A percentile compares a stretch with the other conserved stretches of the same genome.
Evolutionary conservation across 2,113 vertebrate species (phyloP).

Genomic region (Poicephalus gulielmi): DNA sequence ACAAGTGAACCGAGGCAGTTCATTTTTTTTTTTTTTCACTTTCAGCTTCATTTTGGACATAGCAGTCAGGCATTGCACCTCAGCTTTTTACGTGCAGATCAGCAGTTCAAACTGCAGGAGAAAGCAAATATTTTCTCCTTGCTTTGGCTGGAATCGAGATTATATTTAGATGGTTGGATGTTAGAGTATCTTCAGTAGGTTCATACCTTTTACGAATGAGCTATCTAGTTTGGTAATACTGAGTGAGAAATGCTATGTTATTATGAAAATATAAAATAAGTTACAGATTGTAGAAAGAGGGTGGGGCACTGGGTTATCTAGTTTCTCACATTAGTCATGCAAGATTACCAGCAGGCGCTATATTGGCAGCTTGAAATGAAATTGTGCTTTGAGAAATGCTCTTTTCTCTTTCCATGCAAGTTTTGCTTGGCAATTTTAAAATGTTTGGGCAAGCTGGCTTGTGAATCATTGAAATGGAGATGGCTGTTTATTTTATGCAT

Average conservation of each 20-base stretch:
- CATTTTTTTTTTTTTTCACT: not conserved
- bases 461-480: not conserved
- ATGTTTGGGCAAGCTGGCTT: not conserved
- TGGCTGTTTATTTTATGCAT: not conserved
- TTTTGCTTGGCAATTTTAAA: not conserved
- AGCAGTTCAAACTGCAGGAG: not conserved
- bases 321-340: conserved; percentile 43
- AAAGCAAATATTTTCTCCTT: not conserved
- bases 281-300: conserved; percentile 21
- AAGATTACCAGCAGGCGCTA: not conserved
- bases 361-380: conserved; percentile 35
- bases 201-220: not conserved
- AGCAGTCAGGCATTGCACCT: not conserved
- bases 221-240: not conserved
- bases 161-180: not conserved
- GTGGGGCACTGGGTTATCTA: conserved; percentile 40
- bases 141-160: not conserved
- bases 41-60: not conserved
- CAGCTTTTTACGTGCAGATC: not conserved
- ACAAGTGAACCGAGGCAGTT: not conserved
- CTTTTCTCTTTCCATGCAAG: not conserved
- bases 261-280: not conserved
- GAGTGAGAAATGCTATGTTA: not conserved
- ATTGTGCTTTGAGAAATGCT: not conserved
- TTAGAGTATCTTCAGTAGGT: not conserved